Conservation (phyloP, 2,113 vertebrate genomes). For the Mesocricetus auratus region DNA sequence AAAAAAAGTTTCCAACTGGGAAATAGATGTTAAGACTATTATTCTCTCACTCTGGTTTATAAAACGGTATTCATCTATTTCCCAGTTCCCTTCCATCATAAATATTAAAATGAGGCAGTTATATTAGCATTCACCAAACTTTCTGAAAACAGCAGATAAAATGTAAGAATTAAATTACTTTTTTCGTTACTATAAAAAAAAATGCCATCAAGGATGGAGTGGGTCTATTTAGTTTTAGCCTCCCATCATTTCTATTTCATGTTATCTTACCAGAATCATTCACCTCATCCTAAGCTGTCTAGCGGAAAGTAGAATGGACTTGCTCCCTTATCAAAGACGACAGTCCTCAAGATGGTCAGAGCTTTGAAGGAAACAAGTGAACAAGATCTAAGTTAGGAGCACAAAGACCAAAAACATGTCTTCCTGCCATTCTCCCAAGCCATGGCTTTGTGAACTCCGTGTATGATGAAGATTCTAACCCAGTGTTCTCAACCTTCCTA, state of each 20-base stretch:
- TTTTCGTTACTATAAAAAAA: neutral
- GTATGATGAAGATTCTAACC: neutral
- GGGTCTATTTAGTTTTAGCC: neutral
- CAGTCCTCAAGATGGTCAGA: neutral
- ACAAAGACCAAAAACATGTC: conserved; percentile 2
- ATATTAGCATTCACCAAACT: neutral
- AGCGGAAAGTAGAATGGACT: neutral
- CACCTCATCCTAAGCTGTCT: neutral
- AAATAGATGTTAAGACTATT: conserved; percentile 45
- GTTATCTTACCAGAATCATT: conserved; percentile 7
- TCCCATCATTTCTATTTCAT: neutral
- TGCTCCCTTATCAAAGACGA: neutral
- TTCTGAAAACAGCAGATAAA: conserved; percentile 50
- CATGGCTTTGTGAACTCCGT: neutral
- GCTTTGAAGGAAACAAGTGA: neutral
- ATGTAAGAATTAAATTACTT: conserved; percentile 35
- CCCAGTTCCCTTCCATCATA: neutral
- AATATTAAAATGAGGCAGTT: conserved; percentile 42
- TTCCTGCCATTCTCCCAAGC: neutral
- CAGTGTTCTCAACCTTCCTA: neutral
- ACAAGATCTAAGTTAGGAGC: neutral
- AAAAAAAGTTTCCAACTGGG: neutral
- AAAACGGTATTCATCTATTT: conserved; percentile 46
- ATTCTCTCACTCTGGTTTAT: conserved; percentile 30
- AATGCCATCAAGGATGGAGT: neutral